Conservation (phyloP, 2,113 vertebrate genomes). For the Mohoua ochrocephala region DNA sequence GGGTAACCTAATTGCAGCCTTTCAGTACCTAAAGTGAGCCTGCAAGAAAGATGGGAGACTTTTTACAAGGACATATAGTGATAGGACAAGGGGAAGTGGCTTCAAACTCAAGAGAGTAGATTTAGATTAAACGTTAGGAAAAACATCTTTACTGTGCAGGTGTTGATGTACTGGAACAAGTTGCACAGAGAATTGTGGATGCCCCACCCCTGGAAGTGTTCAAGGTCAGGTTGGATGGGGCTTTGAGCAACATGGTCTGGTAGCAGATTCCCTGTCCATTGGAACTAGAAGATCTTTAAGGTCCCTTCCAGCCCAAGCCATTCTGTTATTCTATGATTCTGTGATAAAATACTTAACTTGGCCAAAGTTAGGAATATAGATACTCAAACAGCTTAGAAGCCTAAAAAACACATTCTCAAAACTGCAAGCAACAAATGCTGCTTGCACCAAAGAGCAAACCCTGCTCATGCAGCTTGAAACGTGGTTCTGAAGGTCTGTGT, state of each 20-base stretch:
- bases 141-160: background rate
- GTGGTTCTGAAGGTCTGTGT: fast-evolving
- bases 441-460: background rate
- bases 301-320: background rate
- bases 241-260: background rate
- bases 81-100: background rate
- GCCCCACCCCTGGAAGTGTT: background rate
- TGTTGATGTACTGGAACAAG: background rate
- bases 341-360: background rate
- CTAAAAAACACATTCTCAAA: background rate
- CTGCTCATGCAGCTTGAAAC: background rate
- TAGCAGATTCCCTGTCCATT: background rate
- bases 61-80: background rate
- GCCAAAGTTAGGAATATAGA: background rate
- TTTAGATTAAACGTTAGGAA: background rate
- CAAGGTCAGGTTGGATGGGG: background rate
- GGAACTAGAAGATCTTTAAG: background rate
- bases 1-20: background rate
- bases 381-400: background rate
- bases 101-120: background rate
- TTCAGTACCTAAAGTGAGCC: background rate
- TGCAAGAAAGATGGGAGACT: background rate
- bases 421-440: background rate
- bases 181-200: background rate
- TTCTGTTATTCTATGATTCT: background rate